These are phyloP conservation scores for Pseudopipra pipra DNA, from an alignment of 2,113 vertebrate species.

Conservation along the genomic window DNA sequence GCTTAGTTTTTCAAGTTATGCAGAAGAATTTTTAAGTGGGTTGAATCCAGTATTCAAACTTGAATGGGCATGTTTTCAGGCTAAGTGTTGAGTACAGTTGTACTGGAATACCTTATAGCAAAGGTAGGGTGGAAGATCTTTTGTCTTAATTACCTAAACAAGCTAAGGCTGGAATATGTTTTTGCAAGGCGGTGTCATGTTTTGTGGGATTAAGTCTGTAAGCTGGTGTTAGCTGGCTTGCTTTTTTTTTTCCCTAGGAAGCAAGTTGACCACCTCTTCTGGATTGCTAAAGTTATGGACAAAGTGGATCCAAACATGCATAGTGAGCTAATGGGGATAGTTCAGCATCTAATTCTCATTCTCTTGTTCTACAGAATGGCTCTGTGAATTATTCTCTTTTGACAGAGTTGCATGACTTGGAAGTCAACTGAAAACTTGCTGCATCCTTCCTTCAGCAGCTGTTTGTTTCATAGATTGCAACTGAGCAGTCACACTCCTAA, in stretches of 20 bases:
- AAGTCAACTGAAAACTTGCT: neutral
- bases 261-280: neutral
- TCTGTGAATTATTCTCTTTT: neutral
- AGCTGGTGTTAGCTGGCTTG: neutral
- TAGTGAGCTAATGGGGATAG: neutral
- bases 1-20: conserved; percentile 22
- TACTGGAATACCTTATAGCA: conserved; percentile 31
- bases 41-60: conserved; percentile 27
- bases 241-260: neutral
- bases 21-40: conserved; percentile 33
- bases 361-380: neutral
- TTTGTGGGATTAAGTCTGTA: conserved; percentile 22
- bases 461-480: neutral
- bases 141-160: conserved; percentile 46
- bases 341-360: neutral
- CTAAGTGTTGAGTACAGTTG: neutral
- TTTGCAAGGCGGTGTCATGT: neutral
- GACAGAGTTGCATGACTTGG: neutral
- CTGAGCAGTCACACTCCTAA: neutral
- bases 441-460: neutral
- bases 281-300: neutral
- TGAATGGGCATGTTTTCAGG: conserved; percentile 60
- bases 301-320: neutral
- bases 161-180: conserved; percentile 54
- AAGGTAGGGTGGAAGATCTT: conserved; percentile 37